These are phyloP conservation scores for Pollimyrus isidori DNA, from an alignment of 2,113 vertebrate species.

Conservation along the genomic window DNA sequence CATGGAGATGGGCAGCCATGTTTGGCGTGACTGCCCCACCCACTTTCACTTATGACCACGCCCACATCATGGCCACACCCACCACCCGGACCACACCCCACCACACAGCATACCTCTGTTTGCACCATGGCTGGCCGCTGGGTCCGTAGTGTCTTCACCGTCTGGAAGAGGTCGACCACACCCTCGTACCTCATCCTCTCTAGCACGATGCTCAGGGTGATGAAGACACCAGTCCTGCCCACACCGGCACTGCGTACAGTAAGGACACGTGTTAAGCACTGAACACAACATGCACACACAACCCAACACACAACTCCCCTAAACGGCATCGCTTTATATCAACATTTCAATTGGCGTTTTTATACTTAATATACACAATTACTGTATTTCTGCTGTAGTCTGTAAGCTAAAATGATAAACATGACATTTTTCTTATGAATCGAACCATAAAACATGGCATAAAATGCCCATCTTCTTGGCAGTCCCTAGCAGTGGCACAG, in stretches of 20 bases:
- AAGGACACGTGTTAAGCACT: conserved; percentile 6
- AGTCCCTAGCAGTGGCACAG: background rate
- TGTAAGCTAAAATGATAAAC: background rate
- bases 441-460: background rate
- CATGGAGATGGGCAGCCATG: background rate
- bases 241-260: conserved; percentile 74
- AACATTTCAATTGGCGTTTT: background rate
- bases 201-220: conserved; percentile 90
- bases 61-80: background rate
- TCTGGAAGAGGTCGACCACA: conserved; percentile 94
- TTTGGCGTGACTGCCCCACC: background rate
- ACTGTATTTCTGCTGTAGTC: background rate
- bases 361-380: background rate
- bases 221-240: conserved; percentile 88
- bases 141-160: conserved; percentile 86
- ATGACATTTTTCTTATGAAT: background rate
- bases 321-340: background rate
- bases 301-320: background rate
- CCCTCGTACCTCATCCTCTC: conserved; percentile 96
- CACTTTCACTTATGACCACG: background rate
- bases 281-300: background rate
- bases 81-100: background rate
- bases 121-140: conserved; percentile 97
- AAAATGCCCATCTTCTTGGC: background rate
- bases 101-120: conserved; percentile 70